Evolutionary conservation across 2,888 invertebrate species (phyloP).

Genomic region (Deilephila elpenor): DNA sequence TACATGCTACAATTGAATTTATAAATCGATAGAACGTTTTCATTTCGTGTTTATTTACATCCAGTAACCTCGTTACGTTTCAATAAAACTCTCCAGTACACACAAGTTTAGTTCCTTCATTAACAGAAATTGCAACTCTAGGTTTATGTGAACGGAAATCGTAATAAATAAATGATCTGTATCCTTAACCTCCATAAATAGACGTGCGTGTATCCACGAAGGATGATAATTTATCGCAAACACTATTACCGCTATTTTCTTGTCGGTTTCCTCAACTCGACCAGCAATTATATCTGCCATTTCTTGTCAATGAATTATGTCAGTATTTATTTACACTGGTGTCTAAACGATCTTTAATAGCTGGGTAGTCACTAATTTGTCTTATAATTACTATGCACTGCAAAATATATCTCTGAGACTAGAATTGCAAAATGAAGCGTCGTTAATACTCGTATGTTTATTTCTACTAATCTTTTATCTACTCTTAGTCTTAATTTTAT

Average conservation of each 20-base stretch:
- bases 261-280: background rate
- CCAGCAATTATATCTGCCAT: background rate
- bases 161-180: constrained; percentile 1
- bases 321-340: background rate
- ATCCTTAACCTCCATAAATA: constrained; percentile 13
- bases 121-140: background rate
- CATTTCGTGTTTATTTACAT: background rate
- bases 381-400: background rate
- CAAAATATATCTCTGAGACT: too few species aligned
- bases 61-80: constrained; percentile 11
- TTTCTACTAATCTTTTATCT: too few species aligned
- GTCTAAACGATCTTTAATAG: constrained; percentile 11
- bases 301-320: background rate
- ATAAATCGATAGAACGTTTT: background rate
- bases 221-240: background rate
- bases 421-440: background rate
- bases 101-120: constrained; percentile 16
- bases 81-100: background rate
- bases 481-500: too few species aligned
- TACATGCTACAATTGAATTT: background rate
- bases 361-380: constrained; percentile 3
- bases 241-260: constrained; percentile 3
- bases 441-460: too few species aligned
- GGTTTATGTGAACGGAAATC: background rate
- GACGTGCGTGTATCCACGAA: constrained; percentile 2